These are phyloP conservation scores for Chelidonichthys spinosus DNA, from an alignment of 2,797 vertebrate genomes.

Conservation along the genomic window DNA sequence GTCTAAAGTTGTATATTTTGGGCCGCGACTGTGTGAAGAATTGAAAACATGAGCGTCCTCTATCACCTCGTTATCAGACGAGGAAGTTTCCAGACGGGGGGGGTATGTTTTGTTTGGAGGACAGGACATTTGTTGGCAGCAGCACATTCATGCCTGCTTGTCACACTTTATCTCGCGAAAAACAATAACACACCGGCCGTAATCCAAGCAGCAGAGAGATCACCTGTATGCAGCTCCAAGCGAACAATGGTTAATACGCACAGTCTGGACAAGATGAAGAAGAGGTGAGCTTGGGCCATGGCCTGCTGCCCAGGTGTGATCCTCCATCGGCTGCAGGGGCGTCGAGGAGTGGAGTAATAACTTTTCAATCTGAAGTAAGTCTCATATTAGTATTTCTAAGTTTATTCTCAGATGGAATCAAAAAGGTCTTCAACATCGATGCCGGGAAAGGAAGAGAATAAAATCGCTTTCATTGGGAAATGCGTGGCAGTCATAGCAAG, in stretches of 20 bases:
- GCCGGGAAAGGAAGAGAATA: background rate
- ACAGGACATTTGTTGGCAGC: conserved; percentile 63
- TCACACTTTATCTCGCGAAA: conserved; percentile 57
- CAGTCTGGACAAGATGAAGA: conserved; percentile 2
- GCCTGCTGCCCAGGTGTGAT: conserved; percentile 12
- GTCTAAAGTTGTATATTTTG: conserved; percentile 19
- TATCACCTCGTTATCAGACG: conserved; percentile 70
- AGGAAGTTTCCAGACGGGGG: conserved; percentile 70
- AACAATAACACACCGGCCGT: conserved; percentile 53
- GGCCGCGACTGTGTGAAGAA: conserved; percentile 18
- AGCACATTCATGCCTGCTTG: conserved; percentile 24
- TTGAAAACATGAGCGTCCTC: conserved; percentile 39
- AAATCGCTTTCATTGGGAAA: background rate
- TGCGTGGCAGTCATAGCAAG: background rate
- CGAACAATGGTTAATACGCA: background rate
- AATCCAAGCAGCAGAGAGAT: conserved; percentile 28
- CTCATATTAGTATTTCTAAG: background rate
- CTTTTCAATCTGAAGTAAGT: background rate
- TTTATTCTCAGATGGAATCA: background rate
- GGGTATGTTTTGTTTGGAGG: conserved; percentile 67
- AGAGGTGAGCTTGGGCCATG: conserved; percentile 12
- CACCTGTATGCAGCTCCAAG: conserved; percentile 36
- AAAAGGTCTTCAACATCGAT: background rate
- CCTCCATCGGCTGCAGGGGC: conserved; percentile 2
- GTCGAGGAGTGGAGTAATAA: no score